These are phyloP conservation scores for Xiphorhynchus erythropygius DNA, from an alignment of 2,797 vertebrate species.

Conservation along the genomic window DNA sequence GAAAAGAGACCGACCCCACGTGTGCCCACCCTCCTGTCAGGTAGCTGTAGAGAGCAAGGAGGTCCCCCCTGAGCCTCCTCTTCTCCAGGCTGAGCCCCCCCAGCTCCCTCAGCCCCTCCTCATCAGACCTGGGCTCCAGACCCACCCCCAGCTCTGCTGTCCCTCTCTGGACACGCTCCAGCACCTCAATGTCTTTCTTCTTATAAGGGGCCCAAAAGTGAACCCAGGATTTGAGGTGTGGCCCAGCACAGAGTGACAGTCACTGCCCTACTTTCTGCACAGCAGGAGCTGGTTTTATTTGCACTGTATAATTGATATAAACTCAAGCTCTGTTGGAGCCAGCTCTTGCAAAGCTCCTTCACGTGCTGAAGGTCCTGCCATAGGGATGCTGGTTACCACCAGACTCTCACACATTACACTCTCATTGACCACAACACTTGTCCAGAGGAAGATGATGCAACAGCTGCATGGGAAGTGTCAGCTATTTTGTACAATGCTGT, in stretches of 20 bases:
- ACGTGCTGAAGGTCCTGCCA: not conserved
- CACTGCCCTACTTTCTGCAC: not conserved
- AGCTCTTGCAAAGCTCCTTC: not conserved
- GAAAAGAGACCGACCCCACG: not conserved
- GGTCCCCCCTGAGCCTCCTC: not conserved
- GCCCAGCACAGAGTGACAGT: not conserved
- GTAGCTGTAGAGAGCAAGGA: not conserved
- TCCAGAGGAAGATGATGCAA: constrained; percentile 4
- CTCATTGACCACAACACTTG: not conserved
- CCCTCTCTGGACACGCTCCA: not conserved
- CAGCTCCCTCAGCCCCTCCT: not conserved
- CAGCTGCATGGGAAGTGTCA: not conserved
- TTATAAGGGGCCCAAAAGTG: not conserved
- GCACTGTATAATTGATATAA: rapidly evolving
- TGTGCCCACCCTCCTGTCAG: not conserved
- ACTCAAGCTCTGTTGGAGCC: not conserved
- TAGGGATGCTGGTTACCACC: too few species aligned
- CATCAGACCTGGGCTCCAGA: not conserved
- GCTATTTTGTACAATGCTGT: not conserved
- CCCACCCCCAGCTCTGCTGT: not conserved
- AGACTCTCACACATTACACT: not conserved
- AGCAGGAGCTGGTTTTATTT: not conserved
- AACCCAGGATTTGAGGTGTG: not conserved
- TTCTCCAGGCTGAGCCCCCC: not conserved
- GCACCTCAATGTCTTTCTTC: not conserved